Conservation (phyloP, 2,888 invertebrate genomes). For the Limnephilus rhombicus region DNA sequence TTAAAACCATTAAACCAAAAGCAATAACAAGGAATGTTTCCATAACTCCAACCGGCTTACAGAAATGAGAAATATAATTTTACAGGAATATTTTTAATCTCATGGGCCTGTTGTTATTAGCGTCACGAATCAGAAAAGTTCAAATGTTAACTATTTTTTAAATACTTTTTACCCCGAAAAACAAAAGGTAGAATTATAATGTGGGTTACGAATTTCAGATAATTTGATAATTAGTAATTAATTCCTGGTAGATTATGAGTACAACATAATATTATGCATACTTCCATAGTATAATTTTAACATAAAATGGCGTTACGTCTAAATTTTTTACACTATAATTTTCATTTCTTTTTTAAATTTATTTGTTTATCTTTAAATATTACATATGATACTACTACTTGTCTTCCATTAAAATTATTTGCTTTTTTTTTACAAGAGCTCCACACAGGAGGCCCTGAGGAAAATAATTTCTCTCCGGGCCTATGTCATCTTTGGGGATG, state of each 20-base stretch:
- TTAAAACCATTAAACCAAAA: neutral
- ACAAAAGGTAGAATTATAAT: neutral
- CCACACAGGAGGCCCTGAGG: no score
- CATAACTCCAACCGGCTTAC: neutral
- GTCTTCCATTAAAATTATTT: no score
- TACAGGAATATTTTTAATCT: neutral
- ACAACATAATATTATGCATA: no score
- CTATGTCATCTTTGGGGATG: no score
- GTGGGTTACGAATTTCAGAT: neutral
- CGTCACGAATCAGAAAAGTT: neutral
- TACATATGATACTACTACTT: no score
- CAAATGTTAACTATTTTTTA: neutral
- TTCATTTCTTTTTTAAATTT: no score
- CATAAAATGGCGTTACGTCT: no score
- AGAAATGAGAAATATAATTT: neutral
- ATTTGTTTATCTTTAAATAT: no score
- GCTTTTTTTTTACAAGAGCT: no score
- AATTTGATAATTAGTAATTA: neutral
- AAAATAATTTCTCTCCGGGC: no score
- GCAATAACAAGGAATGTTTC: neutral
- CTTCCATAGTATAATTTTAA: no score
- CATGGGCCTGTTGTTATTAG: neutral
- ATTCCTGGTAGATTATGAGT: neutral
- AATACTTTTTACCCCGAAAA: neutral
- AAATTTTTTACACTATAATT: no score